A percentile compares a stretch with the other conserved stretches of the same genome.
Conservation (phyloP, 2,797 vertebrate species). For the Chiroxiphia lanceolata region DNA sequence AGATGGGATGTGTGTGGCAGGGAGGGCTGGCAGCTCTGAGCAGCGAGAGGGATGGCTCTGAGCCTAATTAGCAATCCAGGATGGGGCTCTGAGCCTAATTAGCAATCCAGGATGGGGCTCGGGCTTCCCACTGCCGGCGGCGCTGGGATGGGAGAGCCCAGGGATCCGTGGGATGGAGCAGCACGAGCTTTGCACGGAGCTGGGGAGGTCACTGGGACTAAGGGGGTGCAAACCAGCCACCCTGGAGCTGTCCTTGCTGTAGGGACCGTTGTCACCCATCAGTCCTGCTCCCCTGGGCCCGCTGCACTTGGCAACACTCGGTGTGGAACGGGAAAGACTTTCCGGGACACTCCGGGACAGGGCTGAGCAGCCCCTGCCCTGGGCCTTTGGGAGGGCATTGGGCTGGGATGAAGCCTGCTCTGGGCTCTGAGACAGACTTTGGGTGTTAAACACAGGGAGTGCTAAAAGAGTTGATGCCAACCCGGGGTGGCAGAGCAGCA, state of each 20-base stretch:
- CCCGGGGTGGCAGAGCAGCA: neutral
- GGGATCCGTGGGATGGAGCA: accelerated
- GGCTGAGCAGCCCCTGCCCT: neutral
- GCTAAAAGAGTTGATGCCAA: neutral
- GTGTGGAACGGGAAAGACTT: neutral
- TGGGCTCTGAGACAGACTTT: neutral
- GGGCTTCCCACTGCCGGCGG: neutral
- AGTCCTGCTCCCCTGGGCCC: neutral
- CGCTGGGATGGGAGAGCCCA: neutral
- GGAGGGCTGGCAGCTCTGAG: constrained; percentile 7
- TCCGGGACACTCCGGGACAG: neutral
- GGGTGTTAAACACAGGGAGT: neutral
- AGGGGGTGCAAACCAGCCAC: neutral
- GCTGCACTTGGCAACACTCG: neutral
- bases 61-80: neutral
- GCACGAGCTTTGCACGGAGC: neutral
- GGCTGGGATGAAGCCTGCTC: neutral
- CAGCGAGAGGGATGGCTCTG: neutral
- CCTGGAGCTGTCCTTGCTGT: neutral
- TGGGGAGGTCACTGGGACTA: neutral
- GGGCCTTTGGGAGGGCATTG: neutral
- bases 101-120: neutral
- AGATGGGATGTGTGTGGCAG: neutral
- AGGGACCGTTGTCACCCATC: neutral
- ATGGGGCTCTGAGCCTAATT: neutral